These are phyloP conservation scores for Lasioglossum vierecki DNA, from an alignment of 2,888 invertebrate genomes.

Conservation along the genomic window DNA sequence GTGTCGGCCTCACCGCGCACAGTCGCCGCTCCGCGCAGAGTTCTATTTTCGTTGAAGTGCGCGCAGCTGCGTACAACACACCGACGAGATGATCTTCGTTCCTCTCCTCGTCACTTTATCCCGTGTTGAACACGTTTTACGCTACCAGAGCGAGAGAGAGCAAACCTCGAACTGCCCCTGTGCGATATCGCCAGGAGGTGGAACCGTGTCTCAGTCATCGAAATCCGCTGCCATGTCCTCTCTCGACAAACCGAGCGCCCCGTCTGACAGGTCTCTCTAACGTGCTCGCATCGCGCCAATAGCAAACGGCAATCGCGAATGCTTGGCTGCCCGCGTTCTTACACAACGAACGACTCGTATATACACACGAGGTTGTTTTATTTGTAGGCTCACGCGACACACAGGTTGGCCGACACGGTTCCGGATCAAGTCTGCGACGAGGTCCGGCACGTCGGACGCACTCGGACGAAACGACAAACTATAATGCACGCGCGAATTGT, in stretches of 20 bases:
- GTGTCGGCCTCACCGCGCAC: conserved; percentile 44
- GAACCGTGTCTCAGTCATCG: conserved; percentile 73
- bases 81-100: conserved; percentile 32
- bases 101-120: conserved; percentile 54
- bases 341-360: background rate
- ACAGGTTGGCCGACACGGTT: background rate
- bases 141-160: background rate
- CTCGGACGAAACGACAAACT: conserved; percentile 31
- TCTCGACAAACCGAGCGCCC: conserved; percentile 25
- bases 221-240: conserved; percentile 81
- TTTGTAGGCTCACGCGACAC: background rate
- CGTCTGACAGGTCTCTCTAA: conserved; percentile 33
- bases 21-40: conserved; percentile 35
- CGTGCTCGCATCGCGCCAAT: conserved; percentile 50
- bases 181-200: conserved; percentile 38
- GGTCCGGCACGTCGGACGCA: conserved; percentile 21
- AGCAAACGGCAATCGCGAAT: background rate
- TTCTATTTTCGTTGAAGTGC: conserved; percentile 67
- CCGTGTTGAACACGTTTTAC: conserved; percentile 28
- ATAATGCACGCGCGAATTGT: conserved; percentile 49
- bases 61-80: conserved; percentile 67
- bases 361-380: background rate
- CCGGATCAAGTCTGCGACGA: conserved; percentile 37
- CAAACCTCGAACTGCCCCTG: conserved; percentile 29
- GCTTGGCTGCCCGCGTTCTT: background rate